phyloP scores from a whole-genome alignment of 2,113 vertebrate species.

The Xiphorhynchus elegans region DNA sequence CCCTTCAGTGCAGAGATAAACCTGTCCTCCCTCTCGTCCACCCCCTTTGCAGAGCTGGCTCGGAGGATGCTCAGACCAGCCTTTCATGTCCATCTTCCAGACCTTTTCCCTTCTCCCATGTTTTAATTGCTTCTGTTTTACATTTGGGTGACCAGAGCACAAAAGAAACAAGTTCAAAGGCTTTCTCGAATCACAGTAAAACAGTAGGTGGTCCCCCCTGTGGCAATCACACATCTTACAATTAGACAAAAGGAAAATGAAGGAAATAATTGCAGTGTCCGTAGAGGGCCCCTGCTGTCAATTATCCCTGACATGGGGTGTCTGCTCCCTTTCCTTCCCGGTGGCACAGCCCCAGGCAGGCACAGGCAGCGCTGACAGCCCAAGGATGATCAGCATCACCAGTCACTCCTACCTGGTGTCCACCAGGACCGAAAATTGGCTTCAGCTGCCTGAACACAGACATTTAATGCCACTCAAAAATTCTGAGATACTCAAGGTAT shows the following conservation, averaged over 20 bases:
- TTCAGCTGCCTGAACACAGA: background rate
- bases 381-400: background rate
- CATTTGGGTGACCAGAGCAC: constrained; percentile 13
- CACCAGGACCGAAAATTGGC: background rate
- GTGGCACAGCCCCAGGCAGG: background rate
- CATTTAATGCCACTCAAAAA: background rate
- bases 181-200: background rate
- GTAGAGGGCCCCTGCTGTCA: background rate
- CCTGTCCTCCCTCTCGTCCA: background rate
- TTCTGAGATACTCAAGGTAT: background rate
- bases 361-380: background rate
- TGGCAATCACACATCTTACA: background rate
- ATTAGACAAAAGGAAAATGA: background rate
- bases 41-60: background rate
- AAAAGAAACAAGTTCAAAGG: constrained; percentile 19
- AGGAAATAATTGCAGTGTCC: background rate
- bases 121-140: constrained; percentile 8
- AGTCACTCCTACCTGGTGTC: background rate
- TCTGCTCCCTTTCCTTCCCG: background rate
- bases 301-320: background rate
- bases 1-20: background rate
- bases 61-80: background rate
- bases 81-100: background rate
- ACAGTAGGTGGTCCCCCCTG: background rate
- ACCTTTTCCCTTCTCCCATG: background rate